Conservation (phyloP, 2,797 vertebrate species). For the Serranus cabrilla region DNA sequence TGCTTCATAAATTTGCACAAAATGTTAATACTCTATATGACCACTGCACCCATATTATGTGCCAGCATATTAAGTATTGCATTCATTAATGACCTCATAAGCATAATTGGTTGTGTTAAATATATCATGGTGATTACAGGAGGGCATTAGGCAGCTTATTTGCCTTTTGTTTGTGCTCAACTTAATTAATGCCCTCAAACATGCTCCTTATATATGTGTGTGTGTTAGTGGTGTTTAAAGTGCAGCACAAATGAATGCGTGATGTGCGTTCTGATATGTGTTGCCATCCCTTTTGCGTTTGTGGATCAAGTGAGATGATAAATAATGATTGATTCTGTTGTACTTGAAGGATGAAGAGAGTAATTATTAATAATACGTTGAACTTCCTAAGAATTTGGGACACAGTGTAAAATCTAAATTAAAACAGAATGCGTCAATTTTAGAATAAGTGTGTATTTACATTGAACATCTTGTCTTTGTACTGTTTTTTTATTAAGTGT, state of each 20-base stretch:
- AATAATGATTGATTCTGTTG: neutral
- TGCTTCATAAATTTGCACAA: neutral
- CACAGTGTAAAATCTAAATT: too few relatives aligned
- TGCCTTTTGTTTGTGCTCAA: constrained; percentile 51
- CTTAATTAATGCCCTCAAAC: constrained; percentile 56
- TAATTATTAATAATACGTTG: too few relatives aligned
- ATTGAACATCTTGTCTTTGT: too few relatives aligned
- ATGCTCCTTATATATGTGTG: constrained; percentile 38
- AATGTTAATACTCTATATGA: constrained; percentile 5
- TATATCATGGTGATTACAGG: constrained; percentile 66
- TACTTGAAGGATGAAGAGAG: constrained; percentile 4
- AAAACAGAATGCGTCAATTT: too few relatives aligned
- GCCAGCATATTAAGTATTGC: constrained; percentile 39
- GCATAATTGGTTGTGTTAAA: constrained; percentile 67
- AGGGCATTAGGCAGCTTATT: constrained; percentile 59
- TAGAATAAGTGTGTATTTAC: too few relatives aligned
- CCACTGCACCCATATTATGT: constrained; percentile 10
- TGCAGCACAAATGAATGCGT: constrained; percentile 20
- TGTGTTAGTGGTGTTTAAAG: constrained; percentile 38
- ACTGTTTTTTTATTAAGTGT: too few relatives aligned
- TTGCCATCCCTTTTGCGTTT: constrained; percentile 19
- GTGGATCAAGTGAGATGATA: neutral
- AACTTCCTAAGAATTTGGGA: too few relatives aligned
- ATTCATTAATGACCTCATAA: constrained; percentile 61
- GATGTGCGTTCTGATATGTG: neutral